Conservation (phyloP, 2,113 vertebrate species). For the Brachyhypopomus occidentalis region DNA sequence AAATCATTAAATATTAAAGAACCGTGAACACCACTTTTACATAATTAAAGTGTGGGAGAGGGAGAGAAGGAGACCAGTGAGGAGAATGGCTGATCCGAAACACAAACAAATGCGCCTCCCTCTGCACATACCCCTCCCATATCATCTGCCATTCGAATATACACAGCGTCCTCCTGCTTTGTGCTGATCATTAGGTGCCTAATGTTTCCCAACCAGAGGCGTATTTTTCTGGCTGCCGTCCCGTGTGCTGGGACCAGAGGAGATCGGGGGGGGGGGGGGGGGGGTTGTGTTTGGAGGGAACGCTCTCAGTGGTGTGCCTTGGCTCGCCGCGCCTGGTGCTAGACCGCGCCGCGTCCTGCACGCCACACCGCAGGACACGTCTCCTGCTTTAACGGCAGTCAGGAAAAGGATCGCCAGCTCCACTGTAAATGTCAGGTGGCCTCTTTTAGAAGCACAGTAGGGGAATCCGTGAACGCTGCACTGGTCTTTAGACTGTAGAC, state of each 20-base stretch:
- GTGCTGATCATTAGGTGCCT: constrained; percentile 33
- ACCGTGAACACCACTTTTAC: constrained; percentile 25
- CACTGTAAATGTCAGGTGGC: constrained; percentile 19
- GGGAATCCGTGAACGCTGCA: background rate
- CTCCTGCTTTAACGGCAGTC: too few species aligned
- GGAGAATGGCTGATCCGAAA: background rate
- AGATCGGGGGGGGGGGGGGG: constrained; percentile 7
- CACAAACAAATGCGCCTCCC: background rate
- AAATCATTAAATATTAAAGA: constrained; percentile 37
- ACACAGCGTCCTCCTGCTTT: background rate
- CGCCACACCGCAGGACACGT: too few species aligned
- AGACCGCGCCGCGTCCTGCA: background rate
- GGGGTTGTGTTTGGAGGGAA: constrained; percentile 2
- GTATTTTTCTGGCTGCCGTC: background rate
- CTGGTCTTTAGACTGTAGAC: constrained; percentile 2
- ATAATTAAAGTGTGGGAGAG: background rate
- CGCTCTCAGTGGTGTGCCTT: background rate
- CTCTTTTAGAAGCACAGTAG: constrained; percentile 6
- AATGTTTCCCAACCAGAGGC: constrained; percentile 28
- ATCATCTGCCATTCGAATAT: constrained; percentile 17
- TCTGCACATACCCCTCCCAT: background rate
- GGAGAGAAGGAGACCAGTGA: background rate
- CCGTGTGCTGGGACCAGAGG: background rate
- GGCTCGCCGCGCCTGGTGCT: constrained; percentile 1
- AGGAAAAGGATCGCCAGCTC: background rate